These are phyloP conservation scores for Saccostrea echinata DNA, from an alignment of 1,140 invertebrate species.

Conservation along the genomic window DNA sequence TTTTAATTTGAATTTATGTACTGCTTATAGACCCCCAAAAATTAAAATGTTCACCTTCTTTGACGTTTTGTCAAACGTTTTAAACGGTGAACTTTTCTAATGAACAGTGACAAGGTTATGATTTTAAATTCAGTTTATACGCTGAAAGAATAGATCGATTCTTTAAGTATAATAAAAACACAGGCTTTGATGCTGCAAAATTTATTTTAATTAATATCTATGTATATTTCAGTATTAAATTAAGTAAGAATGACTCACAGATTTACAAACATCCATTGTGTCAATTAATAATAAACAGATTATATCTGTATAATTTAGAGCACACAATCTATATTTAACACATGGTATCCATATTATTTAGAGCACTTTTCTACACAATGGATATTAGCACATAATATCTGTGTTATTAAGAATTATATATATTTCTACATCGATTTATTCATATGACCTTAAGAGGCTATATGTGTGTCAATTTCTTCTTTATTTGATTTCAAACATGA, in stretches of 20 bases:
- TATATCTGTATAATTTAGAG: background rate
- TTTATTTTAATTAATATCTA: too few relatives aligned
- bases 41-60: background rate
- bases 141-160: background rate
- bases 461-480: too few relatives aligned
- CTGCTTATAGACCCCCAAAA: background rate
- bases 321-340: background rate
- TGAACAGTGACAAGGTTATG: background rate
- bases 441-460: too few relatives aligned
- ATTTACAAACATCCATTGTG: background rate
- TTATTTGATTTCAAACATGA: too few relatives aligned
- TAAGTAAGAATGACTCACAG: background rate
- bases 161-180: background rate
- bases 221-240: background rate
- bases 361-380: background rate
- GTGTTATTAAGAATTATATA: too few relatives aligned
- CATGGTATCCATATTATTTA: background rate
- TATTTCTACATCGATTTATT: too few relatives aligned
- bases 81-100: constrained; percentile 13
- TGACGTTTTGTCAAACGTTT: constrained; percentile 18
- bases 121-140: constrained; percentile 9
- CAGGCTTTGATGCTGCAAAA: too few relatives aligned
- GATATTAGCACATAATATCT: too few relatives aligned
- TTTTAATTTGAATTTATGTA: constrained; percentile 9
- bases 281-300: background rate